Evolutionary conservation across 2,113 vertebrate species (phyloP).

Genomic region (Centropus unirufus): DNA sequence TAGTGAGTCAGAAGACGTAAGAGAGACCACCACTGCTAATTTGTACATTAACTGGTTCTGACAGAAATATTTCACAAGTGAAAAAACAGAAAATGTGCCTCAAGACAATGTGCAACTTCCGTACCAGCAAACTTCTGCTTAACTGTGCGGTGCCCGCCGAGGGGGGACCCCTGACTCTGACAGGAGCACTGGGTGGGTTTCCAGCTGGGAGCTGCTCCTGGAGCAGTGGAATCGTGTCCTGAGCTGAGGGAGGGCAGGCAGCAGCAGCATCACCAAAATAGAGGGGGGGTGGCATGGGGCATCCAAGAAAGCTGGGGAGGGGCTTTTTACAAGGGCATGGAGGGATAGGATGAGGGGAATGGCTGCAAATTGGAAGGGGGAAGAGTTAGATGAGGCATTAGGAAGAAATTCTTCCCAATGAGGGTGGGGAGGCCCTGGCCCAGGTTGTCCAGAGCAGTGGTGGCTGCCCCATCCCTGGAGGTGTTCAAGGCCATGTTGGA

Average conservation of each 20-base stretch:
- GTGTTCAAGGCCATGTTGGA: no score
- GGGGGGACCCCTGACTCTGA: not conserved
- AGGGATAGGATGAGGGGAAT: no score
- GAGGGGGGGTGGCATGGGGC: accelerated
- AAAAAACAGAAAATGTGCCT: slow-evolving; percentile 73
- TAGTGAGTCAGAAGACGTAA: slow-evolving; percentile 84
- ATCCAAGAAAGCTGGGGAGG: no score
- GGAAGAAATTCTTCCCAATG: no score
- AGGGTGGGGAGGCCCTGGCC: no score
- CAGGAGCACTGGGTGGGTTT: not conserved
- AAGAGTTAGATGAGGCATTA: no score
- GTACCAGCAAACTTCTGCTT: slow-evolving; percentile 71
- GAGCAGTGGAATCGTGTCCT: not conserved
- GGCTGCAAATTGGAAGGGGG: no score
- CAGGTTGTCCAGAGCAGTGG: no score
- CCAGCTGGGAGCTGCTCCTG: not conserved
- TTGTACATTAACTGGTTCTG: slow-evolving; percentile 94
- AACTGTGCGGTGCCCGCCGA: slow-evolving; percentile 40
- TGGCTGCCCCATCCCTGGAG: no score
- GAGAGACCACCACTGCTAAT: slow-evolving; percentile 89
- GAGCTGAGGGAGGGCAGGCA: accelerated
- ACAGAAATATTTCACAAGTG: slow-evolving; percentile 87
- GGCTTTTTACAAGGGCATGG: no score
- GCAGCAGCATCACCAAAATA: accelerated
- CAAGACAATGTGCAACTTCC: slow-evolving; percentile 66